phyloP scores from a whole-genome alignment of 2,888 invertebrate species.

The Steromphala cineraria region DNA sequence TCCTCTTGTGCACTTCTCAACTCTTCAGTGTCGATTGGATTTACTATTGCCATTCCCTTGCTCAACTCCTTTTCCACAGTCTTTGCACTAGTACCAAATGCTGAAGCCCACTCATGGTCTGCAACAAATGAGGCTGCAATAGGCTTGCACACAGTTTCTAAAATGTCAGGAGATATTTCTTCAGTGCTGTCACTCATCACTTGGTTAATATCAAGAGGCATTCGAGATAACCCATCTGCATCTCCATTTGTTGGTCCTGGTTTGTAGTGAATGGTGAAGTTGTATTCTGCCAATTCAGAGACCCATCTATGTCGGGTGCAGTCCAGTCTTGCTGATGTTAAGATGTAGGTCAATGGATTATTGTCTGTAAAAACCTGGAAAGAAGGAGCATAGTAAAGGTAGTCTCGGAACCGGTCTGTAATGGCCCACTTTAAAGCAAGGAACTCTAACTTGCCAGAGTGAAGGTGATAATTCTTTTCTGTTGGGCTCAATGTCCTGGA shows the following conservation, averaged over 20 bases:
- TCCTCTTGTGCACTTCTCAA: too few species aligned
- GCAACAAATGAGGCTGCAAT: too few species aligned
- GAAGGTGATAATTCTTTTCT: constrained; percentile 3
- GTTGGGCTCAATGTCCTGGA: background rate
- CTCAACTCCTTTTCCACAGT: too few species aligned
- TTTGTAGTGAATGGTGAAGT: background rate
- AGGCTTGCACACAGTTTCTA: too few species aligned
- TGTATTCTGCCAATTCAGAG: background rate
- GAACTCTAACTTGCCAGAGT: background rate
- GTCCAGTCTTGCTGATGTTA: background rate
- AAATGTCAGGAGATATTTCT: background rate
- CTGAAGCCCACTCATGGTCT: too few species aligned
- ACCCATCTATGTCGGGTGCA: background rate
- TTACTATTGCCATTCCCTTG: too few species aligned
- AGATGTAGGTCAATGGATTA: background rate
- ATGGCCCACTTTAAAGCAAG: background rate
- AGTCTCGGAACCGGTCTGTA: background rate
- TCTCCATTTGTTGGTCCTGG: background rate
- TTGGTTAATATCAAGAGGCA: background rate
- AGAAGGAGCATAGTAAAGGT: constrained; percentile 12
- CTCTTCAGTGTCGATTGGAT: too few species aligned
- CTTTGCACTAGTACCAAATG: too few species aligned
- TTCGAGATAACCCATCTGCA: background rate
- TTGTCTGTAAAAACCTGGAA: background rate
- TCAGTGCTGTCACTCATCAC: background rate